Evolutionary conservation across 1,140 invertebrate species (phyloP).

Genomic region (Drosophila auraria): DNA sequence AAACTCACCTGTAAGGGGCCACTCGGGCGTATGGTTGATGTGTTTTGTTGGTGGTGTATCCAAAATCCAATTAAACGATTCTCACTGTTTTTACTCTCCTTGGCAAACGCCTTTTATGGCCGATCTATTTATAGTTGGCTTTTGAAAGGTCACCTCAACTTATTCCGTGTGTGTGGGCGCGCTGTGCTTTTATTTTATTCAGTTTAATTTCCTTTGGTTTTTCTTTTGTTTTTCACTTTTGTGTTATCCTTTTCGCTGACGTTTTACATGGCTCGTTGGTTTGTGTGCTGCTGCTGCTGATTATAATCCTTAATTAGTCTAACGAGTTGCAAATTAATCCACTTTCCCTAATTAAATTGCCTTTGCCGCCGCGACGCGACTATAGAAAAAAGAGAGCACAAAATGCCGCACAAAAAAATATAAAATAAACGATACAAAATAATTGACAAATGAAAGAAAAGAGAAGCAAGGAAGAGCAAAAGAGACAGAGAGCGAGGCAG

Average conservation of each 20-base stretch:
- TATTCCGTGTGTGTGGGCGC: constrained; percentile 9
- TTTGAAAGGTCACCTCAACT: constrained; percentile 56
- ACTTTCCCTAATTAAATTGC: constrained; percentile 85
- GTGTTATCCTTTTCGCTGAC: constrained; percentile 46
- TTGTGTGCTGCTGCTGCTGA: constrained; percentile 44
- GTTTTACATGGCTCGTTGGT: constrained; percentile 48
- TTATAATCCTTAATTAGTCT: constrained; percentile 85
- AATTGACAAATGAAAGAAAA: constrained; percentile 32
- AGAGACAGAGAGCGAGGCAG: not conserved
- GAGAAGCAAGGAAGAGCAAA: constrained; percentile 3
- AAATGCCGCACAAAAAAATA: constrained; percentile 38
- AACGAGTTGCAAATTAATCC: constrained; percentile 85
- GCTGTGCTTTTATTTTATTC: constrained; percentile 20
- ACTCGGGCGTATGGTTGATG: constrained; percentile 28
- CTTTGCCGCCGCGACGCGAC: constrained; percentile 27
- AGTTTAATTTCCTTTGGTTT: constrained; percentile 47
- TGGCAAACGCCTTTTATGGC: constrained; percentile 19
- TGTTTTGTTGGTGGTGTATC: constrained; percentile 15
- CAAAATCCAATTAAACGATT: constrained; percentile 74
- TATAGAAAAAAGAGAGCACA: constrained; percentile 26
- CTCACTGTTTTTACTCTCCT: constrained; percentile 20
- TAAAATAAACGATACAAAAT: constrained; percentile 20
- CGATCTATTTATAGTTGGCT: constrained; percentile 58
- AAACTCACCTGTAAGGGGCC: constrained; percentile 59
- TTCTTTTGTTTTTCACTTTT: constrained; percentile 65